Conservation (phyloP, 2,113 vertebrate genomes). For the Thinocorus orbignyianus region DNA sequence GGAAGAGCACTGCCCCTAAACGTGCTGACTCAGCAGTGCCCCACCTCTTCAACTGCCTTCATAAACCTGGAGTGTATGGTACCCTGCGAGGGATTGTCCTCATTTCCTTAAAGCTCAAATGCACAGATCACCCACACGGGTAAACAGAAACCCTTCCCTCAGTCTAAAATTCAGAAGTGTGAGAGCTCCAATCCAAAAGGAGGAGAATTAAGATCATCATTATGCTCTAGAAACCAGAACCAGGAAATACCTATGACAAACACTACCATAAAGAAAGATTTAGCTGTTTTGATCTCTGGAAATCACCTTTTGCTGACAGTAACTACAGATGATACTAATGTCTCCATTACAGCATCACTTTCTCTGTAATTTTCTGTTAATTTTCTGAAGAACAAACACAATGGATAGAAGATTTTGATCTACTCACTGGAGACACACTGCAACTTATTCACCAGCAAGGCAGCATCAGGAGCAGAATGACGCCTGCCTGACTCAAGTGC, state of each 20-base stretch:
- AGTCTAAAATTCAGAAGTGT: neutral
- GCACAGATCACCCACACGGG: rapidly evolving
- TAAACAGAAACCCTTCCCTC: neutral
- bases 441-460: neutral
- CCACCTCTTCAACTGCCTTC: neutral
- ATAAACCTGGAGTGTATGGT: neutral
- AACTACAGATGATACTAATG: neutral
- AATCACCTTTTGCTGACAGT: neutral
- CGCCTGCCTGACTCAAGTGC: neutral
- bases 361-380: neutral
- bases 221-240: neutral
- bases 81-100: neutral
- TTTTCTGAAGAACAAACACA: neutral
- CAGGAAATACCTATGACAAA: neutral
- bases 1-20: neutral
- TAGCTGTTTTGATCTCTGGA: neutral
- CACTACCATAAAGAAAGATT: neutral
- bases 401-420: neutral
- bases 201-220: neutral
- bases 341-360: neutral
- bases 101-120: neutral
- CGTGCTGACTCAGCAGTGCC: neutral
- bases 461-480: neutral
- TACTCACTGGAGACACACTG: neutral
- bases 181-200: neutral